A percentile compares a stretch with the other conserved stretches of the same genome.
Evolutionary conservation across 1,140 invertebrate genomes (phyloP).

Genomic region (Aphaenogaster ashmeadi): DNA sequence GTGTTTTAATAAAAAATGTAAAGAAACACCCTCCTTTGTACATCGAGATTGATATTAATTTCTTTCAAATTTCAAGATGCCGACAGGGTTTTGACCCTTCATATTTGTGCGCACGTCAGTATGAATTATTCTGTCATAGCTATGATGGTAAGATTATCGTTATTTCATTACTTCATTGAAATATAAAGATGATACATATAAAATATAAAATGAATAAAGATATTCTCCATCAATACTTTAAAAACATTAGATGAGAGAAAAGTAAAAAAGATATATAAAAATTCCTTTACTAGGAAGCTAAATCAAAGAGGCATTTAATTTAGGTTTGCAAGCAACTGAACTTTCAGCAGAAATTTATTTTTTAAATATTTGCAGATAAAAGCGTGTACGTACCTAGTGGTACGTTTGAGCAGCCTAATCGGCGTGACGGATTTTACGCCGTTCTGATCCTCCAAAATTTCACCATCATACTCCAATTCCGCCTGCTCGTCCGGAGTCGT

Average conservation of each 20-base stretch:
- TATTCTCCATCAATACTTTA: neutral
- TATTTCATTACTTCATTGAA: neutral
- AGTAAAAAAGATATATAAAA: neutral
- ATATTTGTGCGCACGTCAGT: neutral
- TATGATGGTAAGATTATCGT: neutral
- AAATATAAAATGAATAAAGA: neutral
- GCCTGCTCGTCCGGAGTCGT: slow-evolving; percentile 91
- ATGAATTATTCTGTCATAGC: neutral
- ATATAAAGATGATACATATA: neutral
- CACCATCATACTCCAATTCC: slow-evolving; percentile 90
- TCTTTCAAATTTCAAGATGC: slow-evolving; percentile 3
- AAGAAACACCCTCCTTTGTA: neutral
- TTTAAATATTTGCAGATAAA: neutral
- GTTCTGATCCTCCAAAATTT: slow-evolving; percentile 89
- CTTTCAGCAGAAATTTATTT: neutral
- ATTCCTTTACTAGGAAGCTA: neutral
- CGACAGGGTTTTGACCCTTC: neutral
- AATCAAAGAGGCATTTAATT: neutral
- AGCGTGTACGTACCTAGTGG: slow-evolving; percentile 74
- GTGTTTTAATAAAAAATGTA: neutral
- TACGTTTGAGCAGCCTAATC: slow-evolving; percentile 87
- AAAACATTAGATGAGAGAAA: neutral
- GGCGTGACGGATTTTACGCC: slow-evolving; percentile 90
- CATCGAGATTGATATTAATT: neutral
- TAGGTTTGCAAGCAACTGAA: neutral